Evolutionary conservation across 2,888 invertebrate species (phyloP), one percentile per base, ranked within the genome.

Genomic region (Lepetodrilus schrolli): DNA sequence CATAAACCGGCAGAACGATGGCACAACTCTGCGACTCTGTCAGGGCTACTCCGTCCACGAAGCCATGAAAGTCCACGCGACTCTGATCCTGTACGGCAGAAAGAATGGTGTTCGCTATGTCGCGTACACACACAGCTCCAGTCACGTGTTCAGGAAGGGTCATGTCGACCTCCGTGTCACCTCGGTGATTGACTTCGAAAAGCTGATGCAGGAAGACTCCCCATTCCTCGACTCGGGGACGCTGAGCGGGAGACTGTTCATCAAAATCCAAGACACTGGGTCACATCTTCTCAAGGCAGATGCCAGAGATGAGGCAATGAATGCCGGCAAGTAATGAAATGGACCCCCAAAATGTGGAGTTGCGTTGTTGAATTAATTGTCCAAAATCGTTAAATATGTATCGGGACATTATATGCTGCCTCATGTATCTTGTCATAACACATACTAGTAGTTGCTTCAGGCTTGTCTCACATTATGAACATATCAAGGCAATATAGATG

Each of bases 11-110:
- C 84, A 84, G 73, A 83, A 80, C 36, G 83, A 85, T 17, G 80
- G 81, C 43, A 82, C 83, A 4, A 83, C 81, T 2, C 75, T 87
- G 50, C 80, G 81, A n/a, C 78, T 87, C 8, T 76, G 76, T 23
- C 79, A 82, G 4, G 74, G 77, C 5, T 37, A 43, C 30, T 70
- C 58, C 26, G 74, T 74, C 26, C 75, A 72, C 7, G 77, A 34
- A 26, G 74, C 72, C 34, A 77, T 79, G 73, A 75, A 77, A 23
- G 78, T 78, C 4, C 76, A 82, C 10, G 71, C 85, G 23, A 84
- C 87, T 0, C 69, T 87, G n/a, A 81, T 86, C 26, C 81, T 87
- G 23, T 86, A 79, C 73, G 84, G 86, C 58, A 83, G 80, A 74
- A 82, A 83, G 72, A 85, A 86, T 36, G 77, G 79, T n/a, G 76